phyloP scores from a whole-genome alignment of 2,888 invertebrate genomes.

The Hemaris fuciformis region DNA sequence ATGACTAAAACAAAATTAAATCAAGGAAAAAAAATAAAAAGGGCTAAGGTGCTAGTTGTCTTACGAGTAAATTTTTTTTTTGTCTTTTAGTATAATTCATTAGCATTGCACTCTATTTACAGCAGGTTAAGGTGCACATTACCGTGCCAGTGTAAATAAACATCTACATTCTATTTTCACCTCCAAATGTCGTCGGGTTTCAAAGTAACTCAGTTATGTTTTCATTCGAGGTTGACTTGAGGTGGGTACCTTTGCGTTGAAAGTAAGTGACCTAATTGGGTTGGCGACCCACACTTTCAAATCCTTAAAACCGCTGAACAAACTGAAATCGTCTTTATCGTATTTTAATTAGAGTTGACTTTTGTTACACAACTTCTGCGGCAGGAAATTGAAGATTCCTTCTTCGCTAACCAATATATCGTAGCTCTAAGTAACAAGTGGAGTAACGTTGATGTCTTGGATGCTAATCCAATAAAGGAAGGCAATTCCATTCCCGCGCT shows the following conservation, averaged over 20 bases:
- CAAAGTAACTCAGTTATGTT: constrained; percentile 18
- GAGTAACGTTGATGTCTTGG: constrained; percentile 47
- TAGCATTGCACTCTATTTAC: too few species aligned
- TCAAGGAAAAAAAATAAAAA: too few species aligned
- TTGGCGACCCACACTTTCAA: constrained; percentile 39
- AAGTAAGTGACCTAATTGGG: constrained; percentile 53
- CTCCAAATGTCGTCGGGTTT: not conserved
- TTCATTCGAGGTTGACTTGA: constrained; percentile 17
- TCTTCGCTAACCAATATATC: constrained; percentile 48
- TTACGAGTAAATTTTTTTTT: too few species aligned
- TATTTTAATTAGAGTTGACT: constrained; percentile 23
- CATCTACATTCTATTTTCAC: not conserved
- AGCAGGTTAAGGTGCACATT: too few species aligned
- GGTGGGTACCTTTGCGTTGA: constrained; percentile 36
- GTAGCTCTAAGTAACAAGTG: constrained; percentile 45
- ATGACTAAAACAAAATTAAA: too few species aligned
- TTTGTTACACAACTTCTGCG: constrained; percentile 20
- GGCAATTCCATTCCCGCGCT: constrained; percentile 44
- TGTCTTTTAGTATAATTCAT: too few species aligned
- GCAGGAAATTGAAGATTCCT: constrained; percentile 33
- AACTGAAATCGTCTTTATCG: constrained; percentile 25
- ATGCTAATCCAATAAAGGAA: constrained; percentile 51
- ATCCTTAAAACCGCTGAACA: constrained; percentile 20
- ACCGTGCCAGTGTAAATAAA: too few species aligned
- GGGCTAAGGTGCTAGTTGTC: too few species aligned